These are phyloP conservation scores for Tonatia bakeri DNA, from an alignment of 2,113 vertebrate genomes.

Conservation along the genomic window DNA sequence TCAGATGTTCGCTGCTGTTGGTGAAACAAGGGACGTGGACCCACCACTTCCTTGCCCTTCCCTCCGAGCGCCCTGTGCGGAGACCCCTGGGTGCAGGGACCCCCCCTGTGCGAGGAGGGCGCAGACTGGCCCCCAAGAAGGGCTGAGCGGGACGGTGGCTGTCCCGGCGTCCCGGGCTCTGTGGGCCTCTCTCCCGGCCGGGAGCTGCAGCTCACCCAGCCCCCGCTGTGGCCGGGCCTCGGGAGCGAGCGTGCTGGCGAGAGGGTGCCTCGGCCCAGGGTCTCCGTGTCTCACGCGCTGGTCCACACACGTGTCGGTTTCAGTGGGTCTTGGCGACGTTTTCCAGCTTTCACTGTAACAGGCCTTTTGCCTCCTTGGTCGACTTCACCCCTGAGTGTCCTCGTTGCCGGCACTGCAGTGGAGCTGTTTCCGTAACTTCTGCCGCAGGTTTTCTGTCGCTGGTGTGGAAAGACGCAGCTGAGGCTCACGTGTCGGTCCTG, in stretches of 20 bases:
- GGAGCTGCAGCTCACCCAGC: neutral
- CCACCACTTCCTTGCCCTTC: accelerated
- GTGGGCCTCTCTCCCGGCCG: neutral
- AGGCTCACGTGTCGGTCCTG: neutral
- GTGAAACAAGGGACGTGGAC: accelerated
- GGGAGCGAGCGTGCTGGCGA: accelerated
- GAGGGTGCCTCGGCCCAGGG: accelerated
- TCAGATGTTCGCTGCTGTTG: accelerated
- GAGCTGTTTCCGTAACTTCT: neutral
- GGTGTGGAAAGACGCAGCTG: no score
- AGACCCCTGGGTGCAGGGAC: no score
- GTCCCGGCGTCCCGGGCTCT: neutral
- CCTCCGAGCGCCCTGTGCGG: neutral
- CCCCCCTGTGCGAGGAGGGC: no score
- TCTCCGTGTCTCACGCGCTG: neutral
- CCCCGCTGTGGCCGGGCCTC: neutral
- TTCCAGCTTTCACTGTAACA: neutral
- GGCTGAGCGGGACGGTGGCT: accelerated
- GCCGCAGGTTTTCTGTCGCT: neutral
- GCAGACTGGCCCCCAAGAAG: neutral
- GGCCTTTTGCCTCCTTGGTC: neutral
- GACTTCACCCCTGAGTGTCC: neutral
- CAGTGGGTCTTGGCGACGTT: no score
- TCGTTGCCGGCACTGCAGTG: no score
- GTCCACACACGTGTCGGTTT: neutral